Evolutionary conservation across 2,888 invertebrate genomes (phyloP), one percentile per base, ranked within the genome.

Genomic region (Philopedon plagiatum): DNA sequence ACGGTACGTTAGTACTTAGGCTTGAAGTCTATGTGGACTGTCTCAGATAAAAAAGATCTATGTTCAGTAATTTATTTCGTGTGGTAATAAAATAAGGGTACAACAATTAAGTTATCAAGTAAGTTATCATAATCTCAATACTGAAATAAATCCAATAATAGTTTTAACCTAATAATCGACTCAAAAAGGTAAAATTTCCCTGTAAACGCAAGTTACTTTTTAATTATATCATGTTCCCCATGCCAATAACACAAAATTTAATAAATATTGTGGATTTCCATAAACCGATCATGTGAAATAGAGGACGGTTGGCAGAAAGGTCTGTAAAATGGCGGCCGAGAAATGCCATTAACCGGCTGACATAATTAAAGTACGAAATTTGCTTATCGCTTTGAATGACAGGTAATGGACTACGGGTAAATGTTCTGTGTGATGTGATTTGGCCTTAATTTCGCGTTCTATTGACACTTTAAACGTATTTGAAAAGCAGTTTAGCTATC

Each of bases 291-390:
- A 56, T 2, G 34, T 23, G 23, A 34, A 54, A 54, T 13, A 21
- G 15, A 46, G 46, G 21, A 26, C 13, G 23, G 19, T 34, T 29
- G 13, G 37, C 58, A 15, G 23, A 13, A 26, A n/a, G 21, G 54
- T 23, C 44, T 18, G 56, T 56, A 54, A 64, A 64, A 56, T 64
- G 56, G 41, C 56, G 23, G 34, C 39, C n/a, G n/a, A 23, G 61
- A 26, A 61, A 37, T 46, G 29, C 26, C 60, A 65, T 65, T 71
- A 71, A 71, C 54, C 62, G 71, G 34, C 23, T 60, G 71, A 65
- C 62, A 71, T 66, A 71, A 71, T 71, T 71, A 71, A 60, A 65
- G 62, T 66, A 46, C 61, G 46, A 66, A 71, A 71, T 71, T 71
- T 51, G 71, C 66, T 71, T 71, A 71, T 66, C 71, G 49, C 46